These are phyloP conservation scores for Pelochelys cantorii DNA, from an alignment of 2,797 vertebrate genomes.

Conservation along the genomic window DNA sequence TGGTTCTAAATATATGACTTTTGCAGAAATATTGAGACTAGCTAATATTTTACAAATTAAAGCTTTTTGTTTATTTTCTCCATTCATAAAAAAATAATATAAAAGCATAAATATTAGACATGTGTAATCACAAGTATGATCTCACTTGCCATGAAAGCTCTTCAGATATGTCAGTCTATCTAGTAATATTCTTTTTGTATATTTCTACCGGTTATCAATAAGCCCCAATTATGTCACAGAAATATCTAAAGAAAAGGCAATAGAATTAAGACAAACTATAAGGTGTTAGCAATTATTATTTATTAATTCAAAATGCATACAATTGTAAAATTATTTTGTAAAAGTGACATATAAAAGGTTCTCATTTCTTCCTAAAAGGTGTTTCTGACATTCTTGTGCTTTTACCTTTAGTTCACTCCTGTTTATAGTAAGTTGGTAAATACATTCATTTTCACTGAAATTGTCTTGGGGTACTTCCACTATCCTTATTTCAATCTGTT, in stretches of 20 bases:
- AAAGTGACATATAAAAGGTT: conserved; percentile 63
- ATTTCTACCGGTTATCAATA: conserved; percentile 71
- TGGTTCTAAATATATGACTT: conserved; percentile 34
- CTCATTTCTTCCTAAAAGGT: conserved; percentile 51
- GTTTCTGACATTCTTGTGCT: conserved; percentile 59
- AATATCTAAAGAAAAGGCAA: conserved; percentile 68
- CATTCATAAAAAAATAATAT: conserved; percentile 65
- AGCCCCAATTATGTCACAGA: conserved; percentile 70
- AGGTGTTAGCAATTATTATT: conserved; percentile 60
- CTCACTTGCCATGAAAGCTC: conserved; percentile 58
- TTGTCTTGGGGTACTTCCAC: background rate
- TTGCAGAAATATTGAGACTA: conserved; percentile 3
- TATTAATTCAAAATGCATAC: conserved; percentile 66
- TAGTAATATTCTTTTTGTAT: conserved; percentile 70
- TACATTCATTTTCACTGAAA: background rate
- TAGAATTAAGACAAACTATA: conserved; percentile 58
- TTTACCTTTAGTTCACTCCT: background rate
- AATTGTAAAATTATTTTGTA: conserved; percentile 57
- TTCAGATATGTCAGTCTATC: conserved; percentile 73
- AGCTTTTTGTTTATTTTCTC: conserved; percentile 65
- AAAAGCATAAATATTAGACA: conserved; percentile 63
- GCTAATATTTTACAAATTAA: conserved; percentile 65
- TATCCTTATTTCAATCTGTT: background rate
- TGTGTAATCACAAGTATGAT: conserved; percentile 56
- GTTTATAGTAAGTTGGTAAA: conserved; percentile 13